These are phyloP conservation scores for Stenurella melanura DNA, from an alignment of 2,888 invertebrate genomes.

Conservation along the genomic window DNA sequence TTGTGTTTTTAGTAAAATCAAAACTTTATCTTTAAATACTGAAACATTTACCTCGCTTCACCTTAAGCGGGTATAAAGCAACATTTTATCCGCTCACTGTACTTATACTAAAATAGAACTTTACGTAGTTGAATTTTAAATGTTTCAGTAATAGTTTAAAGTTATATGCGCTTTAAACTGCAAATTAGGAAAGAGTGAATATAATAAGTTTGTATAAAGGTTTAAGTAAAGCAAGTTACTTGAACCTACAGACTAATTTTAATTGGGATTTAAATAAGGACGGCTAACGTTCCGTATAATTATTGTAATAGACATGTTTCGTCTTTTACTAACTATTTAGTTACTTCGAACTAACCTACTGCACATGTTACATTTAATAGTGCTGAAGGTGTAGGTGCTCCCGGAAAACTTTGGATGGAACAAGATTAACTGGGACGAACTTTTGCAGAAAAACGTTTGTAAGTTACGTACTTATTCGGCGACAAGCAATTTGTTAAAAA, in stretches of 20 bases:
- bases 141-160: not conserved
- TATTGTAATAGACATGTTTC: not conserved
- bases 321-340: not conserved
- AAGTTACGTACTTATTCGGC: constrained; percentile 22
- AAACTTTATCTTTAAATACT: too few relatives aligned
- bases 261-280: not conserved
- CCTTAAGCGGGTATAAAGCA: too few relatives aligned
- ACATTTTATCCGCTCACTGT: too few relatives aligned
- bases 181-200: not conserved
- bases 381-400: constrained; percentile 9
- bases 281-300: not conserved
- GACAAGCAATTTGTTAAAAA: constrained; percentile 11
- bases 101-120: too few relatives aligned
- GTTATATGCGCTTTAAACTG: not conserved
- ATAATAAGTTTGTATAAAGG: not conserved
- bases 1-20: too few relatives aligned
- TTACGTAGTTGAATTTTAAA: too few relatives aligned
- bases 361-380: not conserved
- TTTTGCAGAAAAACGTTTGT: constrained; percentile 8
- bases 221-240: not conserved
- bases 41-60: too few relatives aligned
- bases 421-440: constrained; percentile 3
- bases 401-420: not conserved
- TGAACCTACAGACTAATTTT: not conserved
- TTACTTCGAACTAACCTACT: not conserved